These are phyloP conservation scores for Motacilla alba DNA, from an alignment of 2,113 vertebrate species.

Conservation along the genomic window DNA sequence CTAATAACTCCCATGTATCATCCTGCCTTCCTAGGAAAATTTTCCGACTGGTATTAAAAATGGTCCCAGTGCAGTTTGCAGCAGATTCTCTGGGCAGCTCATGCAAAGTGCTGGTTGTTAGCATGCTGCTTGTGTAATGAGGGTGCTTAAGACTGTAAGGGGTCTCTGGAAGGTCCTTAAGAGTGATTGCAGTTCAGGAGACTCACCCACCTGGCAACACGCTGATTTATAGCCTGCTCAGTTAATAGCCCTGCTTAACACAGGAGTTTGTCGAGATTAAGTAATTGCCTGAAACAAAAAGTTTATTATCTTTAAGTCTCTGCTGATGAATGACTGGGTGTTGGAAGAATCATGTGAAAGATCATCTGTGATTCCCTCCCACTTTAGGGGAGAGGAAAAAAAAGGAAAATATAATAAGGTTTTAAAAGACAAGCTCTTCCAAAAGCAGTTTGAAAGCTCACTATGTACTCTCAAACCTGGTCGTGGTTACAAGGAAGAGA, in stretches of 20 bases:
- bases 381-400: not conserved
- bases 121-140: slow-evolving; percentile 83
- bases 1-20: slow-evolving; percentile 86
- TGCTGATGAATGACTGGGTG: slow-evolving; percentile 80
- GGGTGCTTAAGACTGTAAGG: slow-evolving; percentile 79
- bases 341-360: slow-evolving; percentile 72
- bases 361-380: slow-evolving; percentile 66
- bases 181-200: slow-evolving; percentile 82
- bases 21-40: slow-evolving; percentile 70
- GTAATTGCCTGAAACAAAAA: slow-evolving; percentile 88
- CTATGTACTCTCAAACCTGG: not conserved
- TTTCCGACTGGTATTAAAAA: slow-evolving; percentile 70
- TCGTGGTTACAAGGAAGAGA: not conserved
- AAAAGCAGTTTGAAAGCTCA: not conserved
- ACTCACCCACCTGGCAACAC: slow-evolving; percentile 81
- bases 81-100: slow-evolving; percentile 15
- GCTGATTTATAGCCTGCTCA: slow-evolving; percentile 81
- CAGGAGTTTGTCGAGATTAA: slow-evolving; percentile 86
- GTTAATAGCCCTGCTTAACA: slow-evolving; percentile 85
- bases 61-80: slow-evolving; percentile 50
- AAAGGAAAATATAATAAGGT: not conserved
- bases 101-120: slow-evolving; percentile 72
- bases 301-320: slow-evolving; percentile 80
- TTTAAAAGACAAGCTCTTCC: slow-evolving; percentile 29
- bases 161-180: slow-evolving; percentile 75